Evolutionary conservation across 2,113 vertebrate genomes (phyloP).

Genomic region (Typhlomys cinereus): DNA sequence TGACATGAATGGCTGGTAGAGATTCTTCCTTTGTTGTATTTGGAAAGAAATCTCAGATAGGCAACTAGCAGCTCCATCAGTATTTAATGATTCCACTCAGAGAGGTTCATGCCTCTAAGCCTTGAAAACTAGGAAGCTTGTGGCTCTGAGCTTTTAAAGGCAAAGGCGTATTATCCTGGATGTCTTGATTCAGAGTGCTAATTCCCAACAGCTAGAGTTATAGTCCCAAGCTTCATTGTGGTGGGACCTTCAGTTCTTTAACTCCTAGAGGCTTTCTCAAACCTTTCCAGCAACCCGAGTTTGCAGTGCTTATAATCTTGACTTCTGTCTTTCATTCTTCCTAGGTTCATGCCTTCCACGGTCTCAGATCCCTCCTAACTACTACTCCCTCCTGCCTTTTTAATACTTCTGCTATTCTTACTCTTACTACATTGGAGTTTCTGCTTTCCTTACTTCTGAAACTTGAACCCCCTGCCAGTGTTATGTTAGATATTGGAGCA

Average conservation of each 20-base stretch:
- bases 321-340: neutral
- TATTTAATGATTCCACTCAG: neutral
- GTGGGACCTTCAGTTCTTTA: neutral
- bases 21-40: neutral
- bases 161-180: neutral
- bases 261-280: neutral
- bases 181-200: neutral
- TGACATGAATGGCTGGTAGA: neutral
- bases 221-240: neutral
- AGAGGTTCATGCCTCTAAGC: neutral
- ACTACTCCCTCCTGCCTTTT: neutral
- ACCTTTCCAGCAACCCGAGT: neutral
- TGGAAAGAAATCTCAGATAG: neutral
- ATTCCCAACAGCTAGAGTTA: neutral
- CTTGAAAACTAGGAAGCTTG: neutral
- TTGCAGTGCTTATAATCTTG: neutral
- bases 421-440: neutral
- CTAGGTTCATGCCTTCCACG: too few relatives aligned
- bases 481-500: neutral
- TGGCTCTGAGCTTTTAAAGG: neutral
- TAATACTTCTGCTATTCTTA: too few relatives aligned
- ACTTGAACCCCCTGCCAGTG: too few relatives aligned
- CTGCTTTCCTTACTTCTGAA: neutral
- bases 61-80: neutral
- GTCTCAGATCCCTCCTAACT: too few relatives aligned